Evolutionary conservation across 2,888 invertebrate genomes (phyloP).

Genomic region (Ichneumoninae sp.): DNA sequence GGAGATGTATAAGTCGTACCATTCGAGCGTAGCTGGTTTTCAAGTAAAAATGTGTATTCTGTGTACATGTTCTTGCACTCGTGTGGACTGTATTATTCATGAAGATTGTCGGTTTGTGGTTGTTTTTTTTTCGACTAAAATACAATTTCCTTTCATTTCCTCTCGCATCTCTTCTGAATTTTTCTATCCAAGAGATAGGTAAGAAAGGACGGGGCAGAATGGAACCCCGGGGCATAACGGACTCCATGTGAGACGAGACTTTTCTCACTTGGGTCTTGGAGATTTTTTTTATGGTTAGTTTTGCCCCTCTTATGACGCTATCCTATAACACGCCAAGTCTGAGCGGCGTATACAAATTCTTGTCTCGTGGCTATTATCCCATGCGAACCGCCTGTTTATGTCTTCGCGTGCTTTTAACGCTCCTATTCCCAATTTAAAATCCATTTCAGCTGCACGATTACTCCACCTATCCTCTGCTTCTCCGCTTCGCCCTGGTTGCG

Average conservation of each 20-base stretch:
- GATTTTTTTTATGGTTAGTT: not conserved
- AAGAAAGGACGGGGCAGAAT: constrained; percentile 5
- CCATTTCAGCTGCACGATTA: constrained; percentile 42
- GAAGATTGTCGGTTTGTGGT: constrained; percentile 14
- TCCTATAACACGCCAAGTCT: not conserved
- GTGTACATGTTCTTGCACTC: not conserved
- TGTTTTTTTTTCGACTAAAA: constrained; percentile 22
- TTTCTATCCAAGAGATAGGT: constrained; percentile 31
- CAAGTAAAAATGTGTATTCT: not conserved
- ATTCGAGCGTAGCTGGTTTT: not conserved
- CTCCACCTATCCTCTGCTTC: constrained; percentile 14
- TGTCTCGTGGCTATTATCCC: constrained; percentile 8
- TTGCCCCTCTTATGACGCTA: not conserved
- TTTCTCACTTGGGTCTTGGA: not conserved
- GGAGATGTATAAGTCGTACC: constrained; percentile 11
- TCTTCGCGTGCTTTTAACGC: constrained; percentile 39
- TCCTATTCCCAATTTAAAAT: constrained; percentile 57
- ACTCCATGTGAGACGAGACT: not conserved
- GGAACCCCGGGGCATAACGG: not conserved
- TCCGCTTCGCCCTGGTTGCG: not conserved
- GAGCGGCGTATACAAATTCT: constrained; percentile 2
- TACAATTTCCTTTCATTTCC: constrained; percentile 59
- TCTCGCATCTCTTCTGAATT: constrained; percentile 34
- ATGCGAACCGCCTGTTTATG: constrained; percentile 37
- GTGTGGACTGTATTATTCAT: constrained; percentile 16